A percentile compares a stretch with the other conserved stretches of the same genome.
phyloP scores from a whole-genome alignment of 2,797 vertebrate genomes.

The Pelochelys cantorii region DNA sequence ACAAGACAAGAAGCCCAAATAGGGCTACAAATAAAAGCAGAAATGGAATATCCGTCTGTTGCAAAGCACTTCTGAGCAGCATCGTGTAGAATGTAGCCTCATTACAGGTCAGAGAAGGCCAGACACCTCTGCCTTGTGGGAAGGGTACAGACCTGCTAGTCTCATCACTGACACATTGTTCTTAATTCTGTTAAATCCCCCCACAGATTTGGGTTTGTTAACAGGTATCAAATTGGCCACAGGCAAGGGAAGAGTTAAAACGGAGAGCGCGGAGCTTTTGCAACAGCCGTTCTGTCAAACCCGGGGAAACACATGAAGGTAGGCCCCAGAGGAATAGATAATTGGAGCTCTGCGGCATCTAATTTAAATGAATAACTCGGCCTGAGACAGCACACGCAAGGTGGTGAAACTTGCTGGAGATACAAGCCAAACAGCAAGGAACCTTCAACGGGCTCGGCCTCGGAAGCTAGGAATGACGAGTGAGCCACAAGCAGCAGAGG shows the following conservation, averaged over 20 bases:
- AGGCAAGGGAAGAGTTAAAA: not conserved
- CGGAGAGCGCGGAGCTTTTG: not conserved
- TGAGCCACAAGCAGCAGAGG: not conserved
- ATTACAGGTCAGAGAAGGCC: not conserved
- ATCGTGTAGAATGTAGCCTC: not conserved
- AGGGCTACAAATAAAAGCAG: not conserved
- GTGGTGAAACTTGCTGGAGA: not conserved
- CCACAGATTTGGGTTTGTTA: not conserved
- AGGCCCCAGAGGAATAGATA: not conserved
- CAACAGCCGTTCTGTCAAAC: not conserved
- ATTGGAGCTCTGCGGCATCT: slow-evolving; percentile 25
- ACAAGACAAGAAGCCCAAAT: not conserved
- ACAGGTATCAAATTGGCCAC: not conserved
- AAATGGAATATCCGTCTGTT: not conserved
- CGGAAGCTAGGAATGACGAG: not conserved
- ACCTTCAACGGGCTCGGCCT: not conserved
- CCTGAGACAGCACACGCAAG: not conserved
- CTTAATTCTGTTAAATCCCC: not conserved
- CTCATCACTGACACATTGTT: not conserved
- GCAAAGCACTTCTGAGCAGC: not conserved
- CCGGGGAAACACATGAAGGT: slow-evolving; percentile 5
- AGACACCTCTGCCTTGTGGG: not conserved
- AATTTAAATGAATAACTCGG: slow-evolving; percentile 44
- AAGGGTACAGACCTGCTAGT: not conserved
- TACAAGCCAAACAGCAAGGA: not conserved